Percentiles rank a stretch among this genome's conserved stretches.
Conservation (phyloP, 2,797 vertebrate genomes). For the Meda fulgida region DNA sequence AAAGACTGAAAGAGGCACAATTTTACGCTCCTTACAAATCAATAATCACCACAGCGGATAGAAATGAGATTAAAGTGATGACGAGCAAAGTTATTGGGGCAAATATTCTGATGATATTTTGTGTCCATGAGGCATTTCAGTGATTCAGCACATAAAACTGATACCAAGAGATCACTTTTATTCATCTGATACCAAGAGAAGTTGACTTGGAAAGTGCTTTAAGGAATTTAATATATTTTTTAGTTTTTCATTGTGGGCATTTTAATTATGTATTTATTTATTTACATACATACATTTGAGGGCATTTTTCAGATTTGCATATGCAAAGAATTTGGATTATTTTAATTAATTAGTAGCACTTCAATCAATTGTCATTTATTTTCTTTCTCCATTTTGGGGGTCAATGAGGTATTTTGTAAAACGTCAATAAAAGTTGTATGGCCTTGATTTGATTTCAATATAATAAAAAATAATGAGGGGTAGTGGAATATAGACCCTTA, state of each 20-base stretch:
- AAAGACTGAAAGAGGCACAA: constrained; percentile 55
- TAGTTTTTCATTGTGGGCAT: background rate
- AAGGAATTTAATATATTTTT: too few relatives aligned
- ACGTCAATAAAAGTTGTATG: background rate
- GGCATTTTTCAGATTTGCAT: background rate
- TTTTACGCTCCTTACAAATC: constrained; percentile 57
- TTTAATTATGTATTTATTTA: background rate
- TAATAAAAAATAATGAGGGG: background rate
- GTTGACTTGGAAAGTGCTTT: background rate
- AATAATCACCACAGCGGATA: constrained; percentile 55
- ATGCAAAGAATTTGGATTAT: background rate
- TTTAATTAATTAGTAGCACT: background rate
- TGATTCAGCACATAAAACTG: constrained; percentile 7
- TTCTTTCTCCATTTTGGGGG: background rate
- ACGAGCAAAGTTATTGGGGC: constrained; percentile 46
- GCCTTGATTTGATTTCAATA: background rate
- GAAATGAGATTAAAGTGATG: constrained; percentile 55
- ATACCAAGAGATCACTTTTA: constrained; percentile 21
- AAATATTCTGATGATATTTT: constrained; percentile 52
- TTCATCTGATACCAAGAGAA: too few relatives aligned
- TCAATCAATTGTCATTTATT: background rate
- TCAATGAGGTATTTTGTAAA: background rate
- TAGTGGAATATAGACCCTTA: background rate
- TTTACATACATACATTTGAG: background rate
- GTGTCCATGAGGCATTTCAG: constrained; percentile 25